These are phyloP conservation scores for Morone saxatilis DNA, from an alignment of 2,113 vertebrate species.

Conservation along the genomic window DNA sequence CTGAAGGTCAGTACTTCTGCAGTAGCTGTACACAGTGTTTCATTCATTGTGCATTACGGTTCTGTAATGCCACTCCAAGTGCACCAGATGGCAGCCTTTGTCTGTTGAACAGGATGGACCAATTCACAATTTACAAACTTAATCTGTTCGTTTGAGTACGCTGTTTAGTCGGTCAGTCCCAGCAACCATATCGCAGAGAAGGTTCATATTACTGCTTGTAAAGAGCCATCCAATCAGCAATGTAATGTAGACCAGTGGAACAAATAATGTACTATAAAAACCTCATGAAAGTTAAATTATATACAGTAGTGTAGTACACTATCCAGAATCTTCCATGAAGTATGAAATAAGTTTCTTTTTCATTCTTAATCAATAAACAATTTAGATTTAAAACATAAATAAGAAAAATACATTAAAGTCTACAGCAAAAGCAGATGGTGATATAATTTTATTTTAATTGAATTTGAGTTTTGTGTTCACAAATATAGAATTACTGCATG, in stretches of 20 bases:
- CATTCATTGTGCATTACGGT: background rate
- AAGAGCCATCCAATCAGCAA: background rate
- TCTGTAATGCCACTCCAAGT: constrained; percentile 12
- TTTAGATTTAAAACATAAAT: background rate
- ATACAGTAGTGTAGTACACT: no score
- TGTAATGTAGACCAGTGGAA: background rate
- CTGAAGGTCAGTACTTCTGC: background rate
- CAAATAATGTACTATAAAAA: background rate
- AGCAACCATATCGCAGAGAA: background rate
- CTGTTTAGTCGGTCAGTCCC: background rate
- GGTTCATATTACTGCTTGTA: background rate
- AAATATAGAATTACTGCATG: constrained; percentile 2
- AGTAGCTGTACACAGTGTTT: background rate
- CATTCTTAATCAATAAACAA: background rate
- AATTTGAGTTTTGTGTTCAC: background rate
- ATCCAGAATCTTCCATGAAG: no score
- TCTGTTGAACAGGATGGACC: background rate
- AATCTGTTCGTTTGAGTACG: background rate
- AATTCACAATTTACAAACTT: background rate
- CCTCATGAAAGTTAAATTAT: no score
- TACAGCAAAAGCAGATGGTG: background rate
- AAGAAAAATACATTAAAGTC: background rate
- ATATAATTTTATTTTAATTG: background rate
- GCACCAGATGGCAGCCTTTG: constrained; percentile 43
- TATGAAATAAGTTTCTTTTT: no score